Percentiles rank a stretch among this genome's conserved stretches.
phyloP scores from a whole-genome alignment of 1,140 invertebrate genomes.

The Philotrypesis tridentata region DNA sequence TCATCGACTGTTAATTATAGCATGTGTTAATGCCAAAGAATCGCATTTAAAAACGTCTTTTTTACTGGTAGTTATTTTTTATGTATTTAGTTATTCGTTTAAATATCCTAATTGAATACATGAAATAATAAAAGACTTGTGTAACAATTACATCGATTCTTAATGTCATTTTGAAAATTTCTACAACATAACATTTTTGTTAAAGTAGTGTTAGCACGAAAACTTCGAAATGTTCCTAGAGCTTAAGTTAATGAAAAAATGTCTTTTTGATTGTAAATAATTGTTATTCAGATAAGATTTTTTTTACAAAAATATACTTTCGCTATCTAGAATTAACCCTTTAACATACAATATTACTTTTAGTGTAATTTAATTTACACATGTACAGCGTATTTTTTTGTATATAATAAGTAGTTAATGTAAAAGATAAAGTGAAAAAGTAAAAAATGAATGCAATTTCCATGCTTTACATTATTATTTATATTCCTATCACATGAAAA shows the following conservation, averaged over 20 bases:
- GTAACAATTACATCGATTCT: conserved; percentile 12
- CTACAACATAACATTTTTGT: conserved; percentile 8
- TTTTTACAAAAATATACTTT: conserved; percentile 30
- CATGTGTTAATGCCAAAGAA: conserved; percentile 66
- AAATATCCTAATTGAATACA: conserved; percentile 31
- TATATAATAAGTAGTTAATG: conserved; percentile 31
- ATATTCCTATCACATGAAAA: conserved; percentile 16
- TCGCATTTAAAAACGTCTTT: conserved; percentile 64
- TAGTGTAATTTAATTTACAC: conserved; percentile 31
- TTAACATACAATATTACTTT: conserved; percentile 18
- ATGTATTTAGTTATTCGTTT: conserved; percentile 35
- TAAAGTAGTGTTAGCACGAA: conserved; percentile 13
- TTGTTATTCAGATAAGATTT: conserved; percentile 36
- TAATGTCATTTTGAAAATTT: not conserved
- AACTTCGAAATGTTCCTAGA: conserved; percentile 23
- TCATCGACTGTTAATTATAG: conserved; percentile 50
- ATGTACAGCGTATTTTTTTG: conserved; percentile 44
- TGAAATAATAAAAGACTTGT: conserved; percentile 27
- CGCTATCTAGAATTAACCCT: conserved; percentile 1
- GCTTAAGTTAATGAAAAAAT: conserved; percentile 19
- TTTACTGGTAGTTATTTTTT: conserved; percentile 31
- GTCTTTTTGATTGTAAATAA: conserved; percentile 28
- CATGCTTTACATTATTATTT: conserved; percentile 10
- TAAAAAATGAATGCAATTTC: conserved; percentile 31
- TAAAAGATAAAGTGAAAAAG: conserved; percentile 36